Conservation (phyloP, 2,113 vertebrate genomes). For the Colossoma macropomum region DNA sequence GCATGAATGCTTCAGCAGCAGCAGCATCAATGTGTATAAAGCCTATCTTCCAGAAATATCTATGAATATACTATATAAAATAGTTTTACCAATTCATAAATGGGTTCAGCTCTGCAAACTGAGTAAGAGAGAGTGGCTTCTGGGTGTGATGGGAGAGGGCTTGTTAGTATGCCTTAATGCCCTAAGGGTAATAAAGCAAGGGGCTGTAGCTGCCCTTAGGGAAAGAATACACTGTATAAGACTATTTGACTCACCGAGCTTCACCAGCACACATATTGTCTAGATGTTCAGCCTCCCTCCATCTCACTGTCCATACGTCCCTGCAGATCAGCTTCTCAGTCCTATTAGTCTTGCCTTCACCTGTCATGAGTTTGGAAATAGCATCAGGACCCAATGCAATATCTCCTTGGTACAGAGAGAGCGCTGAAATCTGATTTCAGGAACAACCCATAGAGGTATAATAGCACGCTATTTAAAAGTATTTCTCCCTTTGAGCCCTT, state of each 20-base stretch:
- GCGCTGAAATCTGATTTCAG: not conserved
- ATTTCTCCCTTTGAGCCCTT: not conserved
- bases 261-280: conserved; percentile 27
- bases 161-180: conserved; percentile 37
- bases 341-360: conserved; percentile 19
- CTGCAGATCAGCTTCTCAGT: conserved; percentile 8
- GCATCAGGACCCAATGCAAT: not conserved
- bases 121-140: conserved; percentile 2
- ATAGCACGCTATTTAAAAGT: conserved; percentile 10
- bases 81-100: not conserved
- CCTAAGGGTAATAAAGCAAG: conserved; percentile 40
- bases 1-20: no score
- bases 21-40: no score
- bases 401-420: not conserved
- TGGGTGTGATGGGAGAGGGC: not conserved
- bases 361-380: not conserved
- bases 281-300: conserved; percentile 5
- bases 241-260: not conserved
- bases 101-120: not conserved
- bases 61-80: not conserved
- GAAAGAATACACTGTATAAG: conserved; percentile 19
- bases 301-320: not conserved
- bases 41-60: no score
- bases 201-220: conserved; percentile 23
- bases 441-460: not conserved